A percentile compares a stretch with the other conserved stretches of the same genome.
These are phyloP conservation scores for Vombatus ursinus DNA, from an alignment of 2,113 vertebrate species.

Conservation along the genomic window DNA sequence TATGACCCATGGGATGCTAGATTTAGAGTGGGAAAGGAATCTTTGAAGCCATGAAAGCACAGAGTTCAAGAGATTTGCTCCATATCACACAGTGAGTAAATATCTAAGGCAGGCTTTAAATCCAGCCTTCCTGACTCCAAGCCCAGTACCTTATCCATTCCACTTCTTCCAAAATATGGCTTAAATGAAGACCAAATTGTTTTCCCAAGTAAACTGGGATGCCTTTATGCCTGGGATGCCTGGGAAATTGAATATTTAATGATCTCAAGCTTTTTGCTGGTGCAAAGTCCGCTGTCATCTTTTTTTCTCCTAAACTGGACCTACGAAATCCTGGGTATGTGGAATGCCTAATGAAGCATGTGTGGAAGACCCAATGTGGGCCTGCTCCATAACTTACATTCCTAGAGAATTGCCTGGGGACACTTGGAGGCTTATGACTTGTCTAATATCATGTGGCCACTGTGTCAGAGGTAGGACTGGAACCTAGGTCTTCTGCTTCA, in stretches of 20 bases:
- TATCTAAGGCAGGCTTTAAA: not conserved
- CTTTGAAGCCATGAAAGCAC: not conserved
- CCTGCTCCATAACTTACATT: not conserved
- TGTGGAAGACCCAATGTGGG: too few species aligned
- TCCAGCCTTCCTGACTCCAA: not conserved
- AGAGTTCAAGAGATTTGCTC: not conserved
- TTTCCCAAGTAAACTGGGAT: not conserved
- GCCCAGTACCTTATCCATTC: not conserved
- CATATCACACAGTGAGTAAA: not conserved
- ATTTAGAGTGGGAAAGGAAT: not conserved
- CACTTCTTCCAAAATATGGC: not conserved
- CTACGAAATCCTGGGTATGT: not conserved
- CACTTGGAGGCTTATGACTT: not conserved
- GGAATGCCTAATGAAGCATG: not conserved
- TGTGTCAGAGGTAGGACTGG: not conserved
- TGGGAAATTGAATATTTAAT: not conserved
- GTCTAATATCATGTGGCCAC: not conserved
- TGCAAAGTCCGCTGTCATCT: not conserved
- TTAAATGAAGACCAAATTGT: not conserved
- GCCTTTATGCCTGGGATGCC: not conserved
- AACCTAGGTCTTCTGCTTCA: not conserved
- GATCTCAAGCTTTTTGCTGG: not conserved
- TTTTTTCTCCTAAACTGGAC: too few species aligned
- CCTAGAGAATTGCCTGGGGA: not conserved
- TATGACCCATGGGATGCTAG: not conserved